Base-by-base conservation (phyloP, 2,888 invertebrate genomes). In the Mesochorus sp. region DNA sequence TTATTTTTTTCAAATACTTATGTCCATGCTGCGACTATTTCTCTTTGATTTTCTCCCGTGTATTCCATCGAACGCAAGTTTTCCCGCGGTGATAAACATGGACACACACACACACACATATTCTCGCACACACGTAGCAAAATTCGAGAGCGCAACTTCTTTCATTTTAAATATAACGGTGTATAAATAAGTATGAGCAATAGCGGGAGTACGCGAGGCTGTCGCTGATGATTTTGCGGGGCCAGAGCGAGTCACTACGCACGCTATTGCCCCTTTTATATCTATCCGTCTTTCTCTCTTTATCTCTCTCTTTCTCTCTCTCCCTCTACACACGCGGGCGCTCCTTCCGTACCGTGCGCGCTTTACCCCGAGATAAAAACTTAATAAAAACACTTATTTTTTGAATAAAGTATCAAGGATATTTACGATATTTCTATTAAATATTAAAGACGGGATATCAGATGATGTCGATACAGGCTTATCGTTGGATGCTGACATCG, bases 141-240 rank as follows among this genome's bases (percentile, higher is more conserved):
- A 42, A 51, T 67, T 75, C 71, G 79, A 71, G 75, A 66, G 39
- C 61, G 67, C 74, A 44, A 71, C 71, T 85, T 87, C 87, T 88
- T 88, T 89, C 89, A 90, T 90, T 91, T 91, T 90, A 91, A 91
- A 91, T 91, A 90, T 91, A 91, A 90, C 90, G 88, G 88, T 88
- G 88, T 91, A 91, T 91, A 90, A 91, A 91, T 91, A 91, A 91
- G 91, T 91, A 91, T 91, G 91, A 90, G 90, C 90, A 91, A 90
- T 87, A 91, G 89, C 91, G 86, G 85, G 89, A 89, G 88, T 89
- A 88, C 88, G 88, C 87, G 87, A 87, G 86, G 86, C 86, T 86
- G 85, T 85, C 81, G 82, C 81, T 81, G 82, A 84, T 83, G 83
- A 84, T 85, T 87, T 86, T 82, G 84, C 85, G 81, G 82, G 79